phyloP scores from a whole-genome alignment of 2,113 vertebrate genomes.

The Bettongia penicillata region DNA sequence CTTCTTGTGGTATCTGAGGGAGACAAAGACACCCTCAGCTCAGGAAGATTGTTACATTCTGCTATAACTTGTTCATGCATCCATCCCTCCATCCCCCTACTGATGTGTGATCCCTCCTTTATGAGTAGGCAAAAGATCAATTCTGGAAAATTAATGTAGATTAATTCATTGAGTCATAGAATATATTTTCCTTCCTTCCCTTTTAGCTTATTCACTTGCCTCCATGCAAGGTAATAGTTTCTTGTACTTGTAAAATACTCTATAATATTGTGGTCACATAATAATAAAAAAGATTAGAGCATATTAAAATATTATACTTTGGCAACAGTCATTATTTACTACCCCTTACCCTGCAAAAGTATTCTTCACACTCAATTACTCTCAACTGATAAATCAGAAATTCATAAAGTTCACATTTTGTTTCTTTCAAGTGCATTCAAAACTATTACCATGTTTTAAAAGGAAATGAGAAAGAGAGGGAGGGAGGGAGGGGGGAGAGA shows the following conservation, averaged over 20 bases:
- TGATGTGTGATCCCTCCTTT: constrained; percentile 56
- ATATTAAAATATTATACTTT: not conserved
- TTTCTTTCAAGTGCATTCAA: not conserved
- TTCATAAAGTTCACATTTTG: not conserved
- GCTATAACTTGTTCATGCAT: constrained; percentile 23
- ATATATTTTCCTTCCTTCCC: constrained; percentile 45
- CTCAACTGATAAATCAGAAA: not conserved
- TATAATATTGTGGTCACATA: not conserved
- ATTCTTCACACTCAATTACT: not conserved
- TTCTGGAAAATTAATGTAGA: constrained; percentile 60
- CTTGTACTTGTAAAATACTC: not conserved
- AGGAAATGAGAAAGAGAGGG: not conserved
- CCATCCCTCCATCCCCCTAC: constrained; percentile 21
- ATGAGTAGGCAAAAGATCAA: constrained; percentile 64
- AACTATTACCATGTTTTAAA: not conserved
- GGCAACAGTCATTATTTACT: not conserved
- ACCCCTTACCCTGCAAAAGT: not conserved
- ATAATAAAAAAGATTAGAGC: not conserved
- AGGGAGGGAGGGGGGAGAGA: too few species aligned
- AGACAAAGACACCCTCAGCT: not conserved
- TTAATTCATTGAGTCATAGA: constrained; percentile 54
- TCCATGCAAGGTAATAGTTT: constrained; percentile 13
- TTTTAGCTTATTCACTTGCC: constrained; percentile 24
- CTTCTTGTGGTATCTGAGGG: not conserved
- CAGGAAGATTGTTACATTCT: constrained; percentile 12